Conservation (phyloP, 2,888 invertebrate genomes). For the Melinaea menophilus region DNA sequence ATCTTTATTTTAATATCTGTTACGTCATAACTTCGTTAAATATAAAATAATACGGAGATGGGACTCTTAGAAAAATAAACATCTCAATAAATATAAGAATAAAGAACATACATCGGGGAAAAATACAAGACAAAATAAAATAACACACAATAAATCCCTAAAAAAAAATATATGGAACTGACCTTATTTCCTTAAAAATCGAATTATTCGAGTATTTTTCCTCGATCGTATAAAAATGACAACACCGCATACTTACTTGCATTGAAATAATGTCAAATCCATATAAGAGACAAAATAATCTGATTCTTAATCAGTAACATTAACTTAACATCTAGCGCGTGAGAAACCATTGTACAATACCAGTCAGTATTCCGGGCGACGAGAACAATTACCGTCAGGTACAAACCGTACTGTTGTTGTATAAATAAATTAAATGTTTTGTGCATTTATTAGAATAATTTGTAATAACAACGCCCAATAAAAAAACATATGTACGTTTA, state of each 20-base stretch:
- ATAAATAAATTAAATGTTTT: background rate
- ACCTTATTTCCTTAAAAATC: slow-evolving; percentile 10
- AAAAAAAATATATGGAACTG: slow-evolving; percentile 11
- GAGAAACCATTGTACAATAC: slow-evolving; percentile 69
- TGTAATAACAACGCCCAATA: background rate
- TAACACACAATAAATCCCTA: background rate
- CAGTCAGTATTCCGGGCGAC: slow-evolving; percentile 10
- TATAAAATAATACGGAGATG: slow-evolving; percentile 56
- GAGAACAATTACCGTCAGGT: too few species aligned
- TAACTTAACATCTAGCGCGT: slow-evolving; percentile 58
- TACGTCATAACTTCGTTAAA: slow-evolving; percentile 57
- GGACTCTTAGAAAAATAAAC: slow-evolving; percentile 72
- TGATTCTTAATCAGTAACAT: slow-evolving; percentile 65
- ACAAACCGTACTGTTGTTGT: too few species aligned
- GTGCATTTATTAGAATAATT: background rate
- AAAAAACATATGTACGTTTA: too few species aligned
- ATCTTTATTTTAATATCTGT: slow-evolving; percentile 63
- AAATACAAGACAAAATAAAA: slow-evolving; percentile 7
- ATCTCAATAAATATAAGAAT: slow-evolving; percentile 68
- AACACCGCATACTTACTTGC: slow-evolving; percentile 19
- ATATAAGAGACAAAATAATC: slow-evolving; percentile 52
- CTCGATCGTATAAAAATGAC: slow-evolving; percentile 9
- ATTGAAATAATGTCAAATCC: slow-evolving; percentile 51
- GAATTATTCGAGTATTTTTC: slow-evolving; percentile 2
- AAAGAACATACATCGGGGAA: slow-evolving; percentile 27